Evolutionary conservation across 2,113 vertebrate species (phyloP).

Genomic region (Tursiops truncatus): DNA sequence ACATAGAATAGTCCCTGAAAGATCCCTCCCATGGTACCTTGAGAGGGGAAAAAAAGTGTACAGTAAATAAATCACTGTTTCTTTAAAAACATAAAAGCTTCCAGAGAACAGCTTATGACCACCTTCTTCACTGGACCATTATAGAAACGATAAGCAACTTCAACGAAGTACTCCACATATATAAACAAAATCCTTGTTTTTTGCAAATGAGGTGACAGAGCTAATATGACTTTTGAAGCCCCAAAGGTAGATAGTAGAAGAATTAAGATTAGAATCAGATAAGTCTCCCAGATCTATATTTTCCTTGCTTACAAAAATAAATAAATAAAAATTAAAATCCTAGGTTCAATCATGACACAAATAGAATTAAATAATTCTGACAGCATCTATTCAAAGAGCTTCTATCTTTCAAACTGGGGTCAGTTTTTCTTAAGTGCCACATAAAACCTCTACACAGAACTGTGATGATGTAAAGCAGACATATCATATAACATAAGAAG

Average conservation of each 20-base stretch:
- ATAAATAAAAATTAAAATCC: not conserved
- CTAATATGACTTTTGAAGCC: conserved; percentile 6
- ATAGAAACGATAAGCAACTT: not conserved
- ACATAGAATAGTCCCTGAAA: not conserved
- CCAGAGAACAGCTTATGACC: not conserved
- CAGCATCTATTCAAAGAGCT: not conserved
- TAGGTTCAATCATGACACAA: not conserved
- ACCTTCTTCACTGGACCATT: not conserved
- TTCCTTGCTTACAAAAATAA: not conserved
- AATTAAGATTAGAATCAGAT: not conserved
- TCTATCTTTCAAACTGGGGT: conserved; percentile 36
- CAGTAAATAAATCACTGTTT: not conserved
- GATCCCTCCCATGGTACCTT: not conserved
- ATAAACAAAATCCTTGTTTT: conserved; percentile 5
- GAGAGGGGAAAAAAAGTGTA: not conserved
- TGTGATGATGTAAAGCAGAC: conserved; percentile 14
- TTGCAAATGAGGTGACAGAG: not conserved
- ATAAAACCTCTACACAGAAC: not conserved
- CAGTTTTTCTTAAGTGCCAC: conserved; percentile 11
- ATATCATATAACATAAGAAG: not conserved
- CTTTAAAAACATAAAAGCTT: conserved; percentile 9
- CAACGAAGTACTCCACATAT: not conserved
- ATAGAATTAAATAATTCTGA: conserved; percentile 23
- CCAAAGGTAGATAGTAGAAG: not conserved
- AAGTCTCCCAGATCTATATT: not conserved